Percentiles rank a stretch among this genome's conserved stretches.
Evolutionary conservation across 2,113 vertebrate genomes (phyloP).

Genomic region (Charadrius vociferus): DNA sequence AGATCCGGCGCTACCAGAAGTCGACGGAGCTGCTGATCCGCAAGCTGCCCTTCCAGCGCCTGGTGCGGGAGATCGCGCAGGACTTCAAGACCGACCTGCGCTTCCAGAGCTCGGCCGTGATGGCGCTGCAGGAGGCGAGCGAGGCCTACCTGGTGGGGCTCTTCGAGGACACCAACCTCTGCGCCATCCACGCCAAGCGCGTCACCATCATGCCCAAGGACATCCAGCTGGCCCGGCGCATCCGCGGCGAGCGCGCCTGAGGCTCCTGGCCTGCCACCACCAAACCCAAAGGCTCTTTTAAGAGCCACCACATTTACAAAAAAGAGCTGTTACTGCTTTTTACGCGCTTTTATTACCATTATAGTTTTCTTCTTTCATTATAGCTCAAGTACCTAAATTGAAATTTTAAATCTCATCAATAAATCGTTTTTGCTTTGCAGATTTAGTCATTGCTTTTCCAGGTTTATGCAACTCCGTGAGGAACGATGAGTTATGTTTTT

Average conservation of each 20-base stretch:
- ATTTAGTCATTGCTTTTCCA: too few relatives aligned
- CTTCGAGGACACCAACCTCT: constrained; percentile 86
- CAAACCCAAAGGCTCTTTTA: constrained; percentile 77
- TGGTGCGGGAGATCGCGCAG: constrained; percentile 74
- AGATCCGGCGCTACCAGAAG: constrained; percentile 73
- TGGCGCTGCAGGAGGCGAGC: constrained; percentile 75
- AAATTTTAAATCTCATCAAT: too few relatives aligned
- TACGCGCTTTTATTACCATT: too few relatives aligned
- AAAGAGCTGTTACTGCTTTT: too few relatives aligned
- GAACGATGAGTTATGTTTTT: too few relatives aligned
- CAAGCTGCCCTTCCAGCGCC: constrained; percentile 81
- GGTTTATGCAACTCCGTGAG: too few relatives aligned
- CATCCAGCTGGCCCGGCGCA: constrained; percentile 88
- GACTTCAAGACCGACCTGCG: constrained; percentile 73
- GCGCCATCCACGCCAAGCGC: constrained; percentile 85
- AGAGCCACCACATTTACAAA: constrained; percentile 48
- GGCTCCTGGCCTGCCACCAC: too few relatives aligned
- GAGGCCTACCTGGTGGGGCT: constrained; percentile 75
- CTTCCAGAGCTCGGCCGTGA: constrained; percentile 74
- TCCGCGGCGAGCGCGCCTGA: constrained; percentile 83
- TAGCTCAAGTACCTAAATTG: too few relatives aligned
- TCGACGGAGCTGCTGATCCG: constrained; percentile 83
- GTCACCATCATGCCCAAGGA: constrained; percentile 90
- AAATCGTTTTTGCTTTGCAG: too few relatives aligned
- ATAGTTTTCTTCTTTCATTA: too few relatives aligned